Base-by-base conservation (phyloP, 2,888 invertebrate genomes). In the Lepidochrysops patricia region DNA sequence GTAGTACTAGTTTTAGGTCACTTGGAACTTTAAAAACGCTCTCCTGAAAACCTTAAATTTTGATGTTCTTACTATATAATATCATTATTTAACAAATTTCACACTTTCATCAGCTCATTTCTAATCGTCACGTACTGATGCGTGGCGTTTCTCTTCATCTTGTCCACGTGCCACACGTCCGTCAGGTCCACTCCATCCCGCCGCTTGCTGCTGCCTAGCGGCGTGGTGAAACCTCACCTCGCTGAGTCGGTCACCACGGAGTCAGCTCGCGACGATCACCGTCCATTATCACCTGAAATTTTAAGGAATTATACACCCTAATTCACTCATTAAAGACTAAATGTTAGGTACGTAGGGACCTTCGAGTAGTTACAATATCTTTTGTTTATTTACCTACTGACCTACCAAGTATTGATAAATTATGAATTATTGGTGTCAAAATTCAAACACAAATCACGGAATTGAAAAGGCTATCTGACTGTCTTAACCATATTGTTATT, bases 231-330 rank as follows among this genome's bases (percentile, higher is more conserved):
- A n/a, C n/a, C n/a, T n/a, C n/a, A n/a, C n/a, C n/a, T n/a, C n/a
- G n/a, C n/a, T n/a, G n/a, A n/a, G n/a, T n/a, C n/a, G 75, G 48
- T 90, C 91, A n/a, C n/a, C n/a, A n/a, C 0, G 93, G 93, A 1
- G 93, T 74, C 65, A 96, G 92, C 67, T 93, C 91, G 0, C 82
- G 78, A 2, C 93, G 84, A 0, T 96, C 96, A 4, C 96, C 96
- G 0, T 96, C 96, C 75, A 96, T 82, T 49, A 96, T 91, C 0
- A 95, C 92, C 90, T 94, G 74, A 0, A 77, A 77, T 29, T n/a
- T 13, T 19, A 60, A 64, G 19, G 3, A 19, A 4, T 15, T 23
- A n/a, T n/a, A n/a, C n/a, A n/a, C n/a, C n/a, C n/a, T n/a, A n/a
- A n/a, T n/a, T n/a, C n/a, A n/a, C n/a, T 29, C 2, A 29, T 7